Percentiles rank a stretch among this genome's conserved stretches.
phyloP scores from a whole-genome alignment of 2,888 invertebrate genomes.

The Pteria penguin region DNA sequence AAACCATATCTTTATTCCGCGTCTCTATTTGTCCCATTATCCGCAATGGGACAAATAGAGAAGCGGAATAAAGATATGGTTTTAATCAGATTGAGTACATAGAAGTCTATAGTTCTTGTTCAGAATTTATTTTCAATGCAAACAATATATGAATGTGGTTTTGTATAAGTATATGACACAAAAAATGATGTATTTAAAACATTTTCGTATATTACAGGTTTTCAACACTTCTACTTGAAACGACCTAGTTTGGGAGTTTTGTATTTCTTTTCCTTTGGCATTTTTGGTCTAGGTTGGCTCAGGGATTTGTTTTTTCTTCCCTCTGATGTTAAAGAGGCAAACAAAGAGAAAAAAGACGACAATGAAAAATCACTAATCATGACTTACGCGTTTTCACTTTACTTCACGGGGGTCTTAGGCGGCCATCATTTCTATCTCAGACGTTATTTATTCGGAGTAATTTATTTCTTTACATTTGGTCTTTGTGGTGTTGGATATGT shows the following conservation, averaged over 20 bases:
- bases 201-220: too few relatives aligned
- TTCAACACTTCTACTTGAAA: constrained; percentile 65
- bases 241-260: constrained; percentile 48
- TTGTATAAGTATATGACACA: too few relatives aligned
- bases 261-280: constrained; percentile 55
- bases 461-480: constrained; percentile 62
- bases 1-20: too few relatives aligned
- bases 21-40: too few relatives aligned
- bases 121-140: too few relatives aligned
- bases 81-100: too few relatives aligned
- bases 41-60: too few relatives aligned
- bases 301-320: constrained; percentile 14
- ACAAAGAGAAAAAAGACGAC: background rate
- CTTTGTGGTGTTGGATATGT: constrained; percentile 63
- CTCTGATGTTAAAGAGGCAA: constrained; percentile 18
- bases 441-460: constrained; percentile 51
- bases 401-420: constrained; percentile 37
- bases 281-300: constrained; percentile 57
- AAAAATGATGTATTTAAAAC: too few relatives aligned
- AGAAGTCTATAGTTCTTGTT: too few relatives aligned
- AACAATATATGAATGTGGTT: too few relatives aligned
- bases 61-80: too few relatives aligned
- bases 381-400: constrained; percentile 46
- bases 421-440: constrained; percentile 61
- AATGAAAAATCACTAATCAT: constrained; percentile 34